Base-by-base conservation (phyloP, 92 coral and sea anemone genomes). In the Bergia sp. region DNA sequence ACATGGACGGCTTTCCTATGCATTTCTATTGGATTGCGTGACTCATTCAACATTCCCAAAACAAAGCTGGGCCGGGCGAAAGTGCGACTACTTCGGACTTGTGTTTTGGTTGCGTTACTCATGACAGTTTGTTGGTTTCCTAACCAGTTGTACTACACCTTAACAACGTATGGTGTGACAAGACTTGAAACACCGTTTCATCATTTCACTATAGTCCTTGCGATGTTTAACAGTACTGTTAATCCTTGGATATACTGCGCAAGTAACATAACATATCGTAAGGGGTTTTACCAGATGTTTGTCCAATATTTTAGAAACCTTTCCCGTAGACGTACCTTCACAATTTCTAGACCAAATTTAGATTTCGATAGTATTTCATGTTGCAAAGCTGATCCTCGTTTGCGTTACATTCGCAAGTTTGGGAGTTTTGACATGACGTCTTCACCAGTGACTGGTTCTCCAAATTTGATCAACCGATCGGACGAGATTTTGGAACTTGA, bases 121-220 rank as follows among this genome's bases (percentile, higher is more conserved):
- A 65, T 96, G 41, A 92, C 95, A 0, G 76, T 90, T 40, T 94
- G 98, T 40, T 96, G 98, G 98, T 79, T 96, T 77, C 98, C 97
- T 0, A 94, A 94, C 88, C 98, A 96, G 86, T 21, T 96, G 0
- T 94, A 85, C 87, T 96, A 92, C 72, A 87, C 91, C 18, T 72
- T 93, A 80, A 89, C 95, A 5, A 58, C 91, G 21, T 89, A 76
- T 47, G 91, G 85, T 12, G 81, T 94, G 53, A 89, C 86, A 0
- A 72, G 76, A 47, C 82, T 94, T 1, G 96, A 91, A 73, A 91
- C 96, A 3, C 93, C 94, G 9, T 80, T 90, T 16, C 97, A 94
- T 69, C 91, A 93, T 80, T 78, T 91, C 13, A 92, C 96, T 10
- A 93, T 89, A 40, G 91, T 94, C 7, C 85, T 96, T 10, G 94